Evolutionary conservation across 2,113 vertebrate genomes (phyloP).

Genomic region (Phaetusa simplex): DNA sequence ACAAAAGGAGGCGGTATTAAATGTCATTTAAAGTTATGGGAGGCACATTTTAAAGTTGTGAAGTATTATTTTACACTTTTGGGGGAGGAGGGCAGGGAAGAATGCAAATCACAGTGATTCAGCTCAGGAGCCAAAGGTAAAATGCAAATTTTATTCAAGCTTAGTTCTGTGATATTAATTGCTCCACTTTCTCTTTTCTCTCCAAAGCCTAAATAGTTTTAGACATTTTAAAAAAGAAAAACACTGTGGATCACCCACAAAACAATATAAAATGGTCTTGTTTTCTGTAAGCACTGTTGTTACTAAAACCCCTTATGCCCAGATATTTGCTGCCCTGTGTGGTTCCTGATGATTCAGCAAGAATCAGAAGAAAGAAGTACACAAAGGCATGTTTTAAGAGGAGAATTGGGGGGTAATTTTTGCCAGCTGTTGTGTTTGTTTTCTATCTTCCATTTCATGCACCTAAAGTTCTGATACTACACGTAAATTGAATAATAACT

Average conservation of each 20-base stretch:
- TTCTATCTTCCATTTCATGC: not conserved
- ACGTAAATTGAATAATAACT: not conserved
- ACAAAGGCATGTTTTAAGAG: not conserved
- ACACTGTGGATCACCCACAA: not conserved
- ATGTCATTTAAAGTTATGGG: not conserved
- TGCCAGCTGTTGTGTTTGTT: not conserved
- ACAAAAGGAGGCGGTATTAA: not conserved
- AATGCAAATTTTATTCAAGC: not conserved
- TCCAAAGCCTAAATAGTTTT: not conserved
- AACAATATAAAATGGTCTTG: not conserved
- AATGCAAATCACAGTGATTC: not conserved
- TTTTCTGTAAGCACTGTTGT: not conserved
- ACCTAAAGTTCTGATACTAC: not conserved
- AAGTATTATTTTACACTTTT: not conserved
- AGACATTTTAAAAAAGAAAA: not conserved
- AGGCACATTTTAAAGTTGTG: not conserved
- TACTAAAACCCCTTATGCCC: not conserved
- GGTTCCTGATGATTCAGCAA: not conserved
- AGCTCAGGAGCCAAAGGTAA: not conserved
- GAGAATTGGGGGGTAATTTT: not conserved
- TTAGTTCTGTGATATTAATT: not conserved
- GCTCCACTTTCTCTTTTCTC: not conserved
- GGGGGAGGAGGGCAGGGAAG: not conserved
- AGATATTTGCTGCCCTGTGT: not conserved
- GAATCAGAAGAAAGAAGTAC: not conserved